Percentiles rank a stretch among this genome's conserved stretches.
Evolutionary conservation across 2,113 vertebrate species (phyloP).

Genomic region (Scalopus aquaticus): DNA sequence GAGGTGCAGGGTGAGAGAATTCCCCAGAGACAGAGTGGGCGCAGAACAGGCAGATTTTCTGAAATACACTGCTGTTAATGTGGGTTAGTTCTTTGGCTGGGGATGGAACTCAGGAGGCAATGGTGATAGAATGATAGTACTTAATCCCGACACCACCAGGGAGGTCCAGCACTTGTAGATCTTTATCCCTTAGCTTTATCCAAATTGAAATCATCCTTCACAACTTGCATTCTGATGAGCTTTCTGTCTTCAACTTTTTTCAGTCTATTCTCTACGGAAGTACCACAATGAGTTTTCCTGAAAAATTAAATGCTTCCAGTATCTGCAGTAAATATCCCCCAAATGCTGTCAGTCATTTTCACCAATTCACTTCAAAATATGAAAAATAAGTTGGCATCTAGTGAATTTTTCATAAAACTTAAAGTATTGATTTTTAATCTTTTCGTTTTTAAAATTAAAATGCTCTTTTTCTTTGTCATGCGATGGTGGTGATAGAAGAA

Average conservation of each 20-base stretch:
- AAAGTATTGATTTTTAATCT: too few species aligned
- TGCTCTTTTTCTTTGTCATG: neutral
- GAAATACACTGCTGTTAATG: too few species aligned
- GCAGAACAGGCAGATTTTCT: too few species aligned
- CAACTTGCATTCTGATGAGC: neutral
- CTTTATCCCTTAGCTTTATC: neutral
- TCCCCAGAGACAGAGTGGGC: too few species aligned
- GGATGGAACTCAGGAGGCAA: too few species aligned
- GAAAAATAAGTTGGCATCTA: neutral
- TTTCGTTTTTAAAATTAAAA: neutral
- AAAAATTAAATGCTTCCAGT: neutral
- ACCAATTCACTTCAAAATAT: neutral
- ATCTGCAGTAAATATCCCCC: neutral
- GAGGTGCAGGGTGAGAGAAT: too few species aligned
- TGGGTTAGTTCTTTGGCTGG: too few species aligned
- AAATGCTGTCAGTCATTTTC: neutral
- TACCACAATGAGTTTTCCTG: neutral
- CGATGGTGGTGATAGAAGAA: neutral
- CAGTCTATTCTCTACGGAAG: neutral
- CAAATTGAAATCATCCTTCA: neutral
- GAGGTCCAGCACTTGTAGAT: neutral
- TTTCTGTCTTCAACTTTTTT: neutral
- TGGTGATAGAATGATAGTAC: too few species aligned
- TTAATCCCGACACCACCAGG: too few species aligned
- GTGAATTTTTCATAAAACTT: constrained; percentile 6